Percentiles rank a stretch among this genome's conserved stretches.
phyloP scores from a whole-genome alignment of 2,888 invertebrate species.

The Sinotaia quadrata region DNA sequence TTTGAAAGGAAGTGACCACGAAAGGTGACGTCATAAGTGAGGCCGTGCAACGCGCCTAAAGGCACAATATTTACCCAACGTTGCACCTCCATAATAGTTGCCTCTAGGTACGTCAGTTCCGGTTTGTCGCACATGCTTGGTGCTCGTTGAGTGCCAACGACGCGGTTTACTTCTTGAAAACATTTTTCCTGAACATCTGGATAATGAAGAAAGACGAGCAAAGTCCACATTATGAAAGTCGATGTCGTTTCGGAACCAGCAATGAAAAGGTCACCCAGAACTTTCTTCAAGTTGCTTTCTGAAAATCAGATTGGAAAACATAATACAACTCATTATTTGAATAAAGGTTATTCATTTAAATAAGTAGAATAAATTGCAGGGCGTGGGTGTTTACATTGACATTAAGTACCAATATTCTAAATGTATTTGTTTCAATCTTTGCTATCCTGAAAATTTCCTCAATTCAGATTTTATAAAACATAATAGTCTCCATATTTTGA shows the following conservation, averaged over 20 bases:
- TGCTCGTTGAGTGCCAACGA: constrained; percentile 62
- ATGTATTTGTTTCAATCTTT: neutral
- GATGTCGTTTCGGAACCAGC: constrained; percentile 80
- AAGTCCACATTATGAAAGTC: constrained; percentile 88
- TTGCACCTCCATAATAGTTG: constrained; percentile 54
- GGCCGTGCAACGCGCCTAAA: constrained; percentile 44
- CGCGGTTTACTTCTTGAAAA: constrained; percentile 47
- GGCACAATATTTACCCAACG: constrained; percentile 51
- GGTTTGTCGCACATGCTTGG: constrained; percentile 44
- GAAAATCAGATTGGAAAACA: neutral
- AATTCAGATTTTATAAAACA: too few species aligned
- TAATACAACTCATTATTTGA: neutral
- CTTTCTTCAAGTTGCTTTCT: constrained; percentile 6
- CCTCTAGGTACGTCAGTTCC: constrained; percentile 51
- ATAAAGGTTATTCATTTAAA: neutral
- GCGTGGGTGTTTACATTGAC: neutral
- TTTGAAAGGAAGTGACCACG: constrained; percentile 61
- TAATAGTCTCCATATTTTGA: too few species aligned
- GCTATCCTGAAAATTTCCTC: too few species aligned
- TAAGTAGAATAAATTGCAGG: neutral
- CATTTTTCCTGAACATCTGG: constrained; percentile 75
- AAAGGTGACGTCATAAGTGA: constrained; percentile 49
- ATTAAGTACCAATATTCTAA: neutral
- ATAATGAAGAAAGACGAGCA: constrained; percentile 85
- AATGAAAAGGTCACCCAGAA: constrained; percentile 46